Conservation (phyloP, 30 jellyfish, hydroid and myxozoan species). For the Sanderia malayensis region DNA sequence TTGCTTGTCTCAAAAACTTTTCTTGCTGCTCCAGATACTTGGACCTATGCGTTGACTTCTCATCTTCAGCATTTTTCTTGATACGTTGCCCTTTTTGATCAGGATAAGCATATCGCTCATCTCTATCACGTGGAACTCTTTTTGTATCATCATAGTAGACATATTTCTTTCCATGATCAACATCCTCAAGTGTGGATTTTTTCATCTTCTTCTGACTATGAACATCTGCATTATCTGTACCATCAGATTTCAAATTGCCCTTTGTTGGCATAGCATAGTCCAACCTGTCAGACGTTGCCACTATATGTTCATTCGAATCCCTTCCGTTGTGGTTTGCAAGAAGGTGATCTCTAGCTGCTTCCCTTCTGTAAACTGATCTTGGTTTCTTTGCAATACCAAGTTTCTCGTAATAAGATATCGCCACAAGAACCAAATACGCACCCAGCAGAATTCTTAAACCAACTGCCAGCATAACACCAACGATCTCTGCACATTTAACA, state of each 20-base stretch:
- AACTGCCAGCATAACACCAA: constrained; percentile 44
- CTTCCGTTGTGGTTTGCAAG: constrained; percentile 6
- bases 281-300: background rate
- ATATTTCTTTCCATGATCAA: constrained; percentile 10
- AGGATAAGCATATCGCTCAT: no score
- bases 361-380: constrained; percentile 32
- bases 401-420: constrained; percentile 30
- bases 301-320: constrained; percentile 5
- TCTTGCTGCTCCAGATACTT: no score
- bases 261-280: background rate
- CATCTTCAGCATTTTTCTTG: no score
- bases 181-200: background rate
- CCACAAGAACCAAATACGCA: constrained; percentile 38
- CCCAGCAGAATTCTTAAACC: constrained; percentile 44
- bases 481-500: constrained; percentile 44
- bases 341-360: constrained; percentile 22
- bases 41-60: no score
- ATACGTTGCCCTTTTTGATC: no score
- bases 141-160: constrained; percentile 24
- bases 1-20: no score
- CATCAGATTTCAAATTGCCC: background rate
- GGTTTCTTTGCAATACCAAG: constrained; percentile 49
- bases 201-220: background rate
- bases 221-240: constrained; percentile 7
- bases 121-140: background rate